phyloP scores from a whole-genome alignment of 2,113 vertebrate genomes.

The Grallaria varia region DNA sequence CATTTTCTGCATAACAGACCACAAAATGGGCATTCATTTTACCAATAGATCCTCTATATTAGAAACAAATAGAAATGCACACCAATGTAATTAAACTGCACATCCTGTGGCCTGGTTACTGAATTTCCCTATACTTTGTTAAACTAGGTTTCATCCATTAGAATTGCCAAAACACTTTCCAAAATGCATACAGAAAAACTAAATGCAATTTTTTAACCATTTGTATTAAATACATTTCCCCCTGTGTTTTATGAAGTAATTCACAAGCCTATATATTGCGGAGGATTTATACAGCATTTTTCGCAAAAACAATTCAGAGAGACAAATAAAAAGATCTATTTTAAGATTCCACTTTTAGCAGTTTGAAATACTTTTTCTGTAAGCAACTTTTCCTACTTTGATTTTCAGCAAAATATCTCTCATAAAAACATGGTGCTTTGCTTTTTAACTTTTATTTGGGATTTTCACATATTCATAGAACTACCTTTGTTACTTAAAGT shows the following conservation, averaged over 20 bases:
- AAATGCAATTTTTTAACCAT: not conserved
- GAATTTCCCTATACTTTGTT: constrained; percentile 63
- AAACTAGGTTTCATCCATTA: constrained; percentile 61
- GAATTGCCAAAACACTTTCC: constrained; percentile 42
- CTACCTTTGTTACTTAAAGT: not conserved
- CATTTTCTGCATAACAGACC: constrained; percentile 83
- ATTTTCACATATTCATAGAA: not conserved
- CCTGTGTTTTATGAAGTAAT: constrained; percentile 2
- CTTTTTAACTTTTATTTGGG: not conserved
- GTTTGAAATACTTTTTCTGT: not conserved
- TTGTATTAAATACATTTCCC: not conserved
- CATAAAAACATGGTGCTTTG: not conserved
- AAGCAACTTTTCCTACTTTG: not conserved
- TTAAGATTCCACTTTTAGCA: not conserved
- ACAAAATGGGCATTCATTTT: constrained; percentile 81
- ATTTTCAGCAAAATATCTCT: not conserved
- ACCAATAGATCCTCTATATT: constrained; percentile 69
- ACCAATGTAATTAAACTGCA: constrained; percentile 72
- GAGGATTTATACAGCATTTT: not conserved
- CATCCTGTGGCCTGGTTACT: constrained; percentile 64
- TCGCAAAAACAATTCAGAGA: constrained; percentile 9
- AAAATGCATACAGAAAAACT: not conserved
- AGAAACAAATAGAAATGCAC: constrained; percentile 73
- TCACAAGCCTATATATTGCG: not conserved
- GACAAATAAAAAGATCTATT: not conserved